Evolutionary conservation across 2,888 invertebrate species (phyloP).

Genomic region (Choristoneura rosaceana): DNA sequence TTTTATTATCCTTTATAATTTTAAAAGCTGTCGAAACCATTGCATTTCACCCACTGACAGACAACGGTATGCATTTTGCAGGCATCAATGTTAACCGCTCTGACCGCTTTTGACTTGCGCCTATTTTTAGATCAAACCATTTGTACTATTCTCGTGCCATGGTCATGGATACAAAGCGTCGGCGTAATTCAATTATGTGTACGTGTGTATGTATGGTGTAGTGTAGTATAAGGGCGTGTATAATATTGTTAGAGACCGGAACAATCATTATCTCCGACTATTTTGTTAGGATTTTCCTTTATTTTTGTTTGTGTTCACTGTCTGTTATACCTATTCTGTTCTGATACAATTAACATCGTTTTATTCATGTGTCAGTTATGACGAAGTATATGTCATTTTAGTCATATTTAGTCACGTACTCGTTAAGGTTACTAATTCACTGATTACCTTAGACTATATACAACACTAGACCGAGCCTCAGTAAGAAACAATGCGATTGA

Average conservation of each 20-base stretch:
- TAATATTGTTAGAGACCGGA: slow-evolving; percentile 16
- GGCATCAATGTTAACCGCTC: neutral
- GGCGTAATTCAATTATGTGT: slow-evolving; percentile 30
- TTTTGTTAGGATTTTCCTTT: slow-evolving; percentile 4
- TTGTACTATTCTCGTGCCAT: slow-evolving; percentile 13
- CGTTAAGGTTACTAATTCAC: too few species aligned
- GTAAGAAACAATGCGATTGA: too few species aligned
- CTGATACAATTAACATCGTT: neutral
- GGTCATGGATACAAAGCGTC: slow-evolving; percentile 23
- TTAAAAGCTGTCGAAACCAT: too few species aligned
- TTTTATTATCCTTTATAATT: too few species aligned
- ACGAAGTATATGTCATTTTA: too few species aligned
- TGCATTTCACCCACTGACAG: too few species aligned
- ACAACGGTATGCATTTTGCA: too few species aligned
- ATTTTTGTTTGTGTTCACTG: neutral
- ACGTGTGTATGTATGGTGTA: neutral
- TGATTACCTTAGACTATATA: too few species aligned
- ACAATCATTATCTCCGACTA: slow-evolving; percentile 2
- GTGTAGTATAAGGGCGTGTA: neutral
- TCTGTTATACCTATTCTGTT: neutral
- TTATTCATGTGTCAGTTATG: too few species aligned
- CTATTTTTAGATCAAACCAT: neutral
- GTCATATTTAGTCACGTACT: too few species aligned
- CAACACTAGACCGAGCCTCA: too few species aligned
- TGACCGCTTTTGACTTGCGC: slow-evolving; percentile 10